Evolutionary conservation across 2,888 invertebrate genomes (phyloP), one percentile per base, ranked within the genome.

Genomic region (Hipparchia sbordonii): DNA sequence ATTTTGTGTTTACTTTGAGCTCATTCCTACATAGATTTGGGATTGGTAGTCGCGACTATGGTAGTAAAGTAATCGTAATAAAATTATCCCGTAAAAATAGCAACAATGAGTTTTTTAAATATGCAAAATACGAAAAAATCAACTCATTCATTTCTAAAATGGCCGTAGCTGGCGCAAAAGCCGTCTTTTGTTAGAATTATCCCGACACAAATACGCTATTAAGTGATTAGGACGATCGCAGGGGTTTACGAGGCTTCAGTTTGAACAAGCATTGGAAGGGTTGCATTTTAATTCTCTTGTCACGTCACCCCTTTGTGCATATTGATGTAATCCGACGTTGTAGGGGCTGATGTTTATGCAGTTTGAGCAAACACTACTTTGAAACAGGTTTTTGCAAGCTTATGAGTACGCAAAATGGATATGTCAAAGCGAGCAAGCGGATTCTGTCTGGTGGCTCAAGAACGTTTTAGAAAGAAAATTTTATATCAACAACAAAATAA

Each of bases 221-320:
- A 89, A 82, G 83, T 84, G 85, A 91, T 91, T 88, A 89, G 85
- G 78, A 81, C 81, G 59, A 68, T 79, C 84, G 82, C 81, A 87
- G 89, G 89, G 88, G 89, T 57, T 72, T n/a, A 65, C 63, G 85
- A 80, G 84, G 81, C 78, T 76, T 60, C 63, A 60, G 56, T 69
- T 71, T 71, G 66, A 71, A 69, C 51, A 66, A 23, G 48, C 65
- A 67, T 48, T 62, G 74, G 75, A 80, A 78, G 80, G 79, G 80
- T 77, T 79, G 80, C 80, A 79, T 83, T 86, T 80, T 73, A 82
- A 85, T 80, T 76, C 65, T 56, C 13, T 77, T 79, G 81, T 84
- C 84, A 79, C 81, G 85, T 72, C 70, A 73, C 63, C 69, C 57
- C 69, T 69, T 57, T 69, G 70, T 63, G 68, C 61, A 67, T 67